Conservation (phyloP, 1,140 invertebrate genomes). For the Drosophila bipectinata region DNA sequence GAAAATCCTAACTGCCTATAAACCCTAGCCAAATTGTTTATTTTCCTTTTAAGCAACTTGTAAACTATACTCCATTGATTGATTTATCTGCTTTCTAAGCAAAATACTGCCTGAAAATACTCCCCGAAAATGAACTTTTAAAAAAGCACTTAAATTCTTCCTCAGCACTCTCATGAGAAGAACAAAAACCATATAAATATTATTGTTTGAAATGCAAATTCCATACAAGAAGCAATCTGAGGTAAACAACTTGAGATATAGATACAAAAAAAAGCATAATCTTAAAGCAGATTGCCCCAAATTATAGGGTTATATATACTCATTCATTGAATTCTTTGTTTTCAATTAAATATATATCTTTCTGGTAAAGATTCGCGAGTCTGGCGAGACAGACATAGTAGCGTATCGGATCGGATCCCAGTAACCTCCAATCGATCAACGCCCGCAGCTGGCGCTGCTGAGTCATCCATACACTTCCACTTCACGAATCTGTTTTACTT, state of each 20-base stretch:
- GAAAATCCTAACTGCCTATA: too few species aligned
- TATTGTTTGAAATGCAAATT: conserved; percentile 4
- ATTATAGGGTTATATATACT: conserved; percentile 12
- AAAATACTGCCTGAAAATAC: too few species aligned
- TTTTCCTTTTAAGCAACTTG: too few species aligned
- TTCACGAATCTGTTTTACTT: conserved; percentile 35
- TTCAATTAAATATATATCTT: conserved; percentile 19
- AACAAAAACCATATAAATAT: background rate
- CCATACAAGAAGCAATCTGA: conserved; percentile 4
- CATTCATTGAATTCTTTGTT: conserved; percentile 14
- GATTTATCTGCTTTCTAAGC: background rate
- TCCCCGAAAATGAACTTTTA: background rate
- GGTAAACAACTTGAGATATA: conserved; percentile 26
- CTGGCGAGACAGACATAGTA: conserved; percentile 7
- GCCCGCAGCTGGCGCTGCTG: conserved; percentile 31
- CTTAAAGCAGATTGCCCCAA: conserved; percentile 12
- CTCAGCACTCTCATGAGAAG: background rate
- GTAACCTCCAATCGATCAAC: conserved; percentile 36
- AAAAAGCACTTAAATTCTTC: background rate
- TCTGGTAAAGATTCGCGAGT: conserved; percentile 16
- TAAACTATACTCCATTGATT: too few species aligned
- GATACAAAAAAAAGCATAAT: background rate
- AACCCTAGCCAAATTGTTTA: too few species aligned
- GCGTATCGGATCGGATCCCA: conserved; percentile 16
- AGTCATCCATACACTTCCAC: conserved; percentile 28